Conservation (phyloP, 2,888 invertebrate genomes). For the Chrysolina haemoptera region DNA sequence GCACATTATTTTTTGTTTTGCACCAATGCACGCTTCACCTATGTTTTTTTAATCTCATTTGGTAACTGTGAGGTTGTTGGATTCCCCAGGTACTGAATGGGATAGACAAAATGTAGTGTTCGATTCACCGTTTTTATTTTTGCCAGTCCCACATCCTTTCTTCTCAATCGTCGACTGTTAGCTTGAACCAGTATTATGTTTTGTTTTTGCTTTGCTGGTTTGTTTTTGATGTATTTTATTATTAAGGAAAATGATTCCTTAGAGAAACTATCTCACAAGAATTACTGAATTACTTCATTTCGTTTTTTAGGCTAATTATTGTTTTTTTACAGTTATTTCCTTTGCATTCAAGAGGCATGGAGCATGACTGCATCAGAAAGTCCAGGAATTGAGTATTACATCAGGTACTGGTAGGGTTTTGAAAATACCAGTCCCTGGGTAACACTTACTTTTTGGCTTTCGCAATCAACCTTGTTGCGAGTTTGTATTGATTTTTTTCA, state of each 20-base stretch:
- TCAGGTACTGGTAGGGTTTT: slow-evolving; percentile 93
- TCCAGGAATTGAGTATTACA: slow-evolving; percentile 96
- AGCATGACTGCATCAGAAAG: slow-evolving; percentile 70
- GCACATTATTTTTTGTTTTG: slow-evolving; percentile 46
- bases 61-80: slow-evolving; percentile 93
- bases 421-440: slow-evolving; percentile 87
- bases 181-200: slow-evolving; percentile 33
- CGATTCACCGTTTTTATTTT: slow-evolving; percentile 63
- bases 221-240: slow-evolving; percentile 54
- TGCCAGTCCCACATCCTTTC: slow-evolving; percentile 29
- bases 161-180: slow-evolving; percentile 28
- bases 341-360: slow-evolving; percentile 64
- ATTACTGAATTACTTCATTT: slow-evolving; percentile 39
- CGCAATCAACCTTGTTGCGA: slow-evolving; percentile 34
- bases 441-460: slow-evolving; percentile 83
- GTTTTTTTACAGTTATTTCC: slow-evolving; percentile 63
- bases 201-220: slow-evolving; percentile 34
- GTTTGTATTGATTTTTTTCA: slow-evolving; percentile 37
- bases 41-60: slow-evolving; percentile 95
- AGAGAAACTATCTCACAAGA: slow-evolving; percentile 10
- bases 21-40: slow-evolving; percentile 67
- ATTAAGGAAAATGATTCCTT: background rate
- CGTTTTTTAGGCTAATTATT: slow-evolving; percentile 36
- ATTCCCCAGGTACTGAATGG: slow-evolving; percentile 88
- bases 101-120: slow-evolving; percentile 81